These are phyloP conservation scores for Acleris emargana DNA, from an alignment of 2,888 invertebrate genomes.

Conservation along the genomic window DNA sequence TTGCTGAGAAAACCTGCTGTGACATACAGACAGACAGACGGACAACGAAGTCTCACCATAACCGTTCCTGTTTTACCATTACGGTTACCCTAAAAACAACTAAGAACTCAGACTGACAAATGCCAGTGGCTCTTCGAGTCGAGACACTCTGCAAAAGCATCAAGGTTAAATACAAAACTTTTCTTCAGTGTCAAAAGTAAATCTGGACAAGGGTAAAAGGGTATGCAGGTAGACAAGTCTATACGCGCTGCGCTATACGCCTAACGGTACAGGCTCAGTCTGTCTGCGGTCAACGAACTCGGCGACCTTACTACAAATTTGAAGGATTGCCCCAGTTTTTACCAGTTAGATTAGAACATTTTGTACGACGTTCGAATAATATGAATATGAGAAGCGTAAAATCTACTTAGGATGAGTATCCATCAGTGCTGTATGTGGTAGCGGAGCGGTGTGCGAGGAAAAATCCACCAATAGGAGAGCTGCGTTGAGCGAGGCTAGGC, in stretches of 20 bases:
- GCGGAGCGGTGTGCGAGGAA: too few relatives aligned
- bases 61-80: too few relatives aligned
- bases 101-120: neutral
- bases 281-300: constrained; percentile 74
- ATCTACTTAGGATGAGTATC: too few relatives aligned
- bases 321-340: constrained; percentile 71
- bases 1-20: too few relatives aligned
- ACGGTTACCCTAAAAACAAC: too few relatives aligned
- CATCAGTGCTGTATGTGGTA: too few relatives aligned
- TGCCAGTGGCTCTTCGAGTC: too few relatives aligned
- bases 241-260: constrained; percentile 52
- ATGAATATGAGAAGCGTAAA: too few relatives aligned
- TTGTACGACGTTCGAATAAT: constrained; percentile 1
- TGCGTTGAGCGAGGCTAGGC: too few relatives aligned
- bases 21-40: too few relatives aligned
- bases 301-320: constrained; percentile 73
- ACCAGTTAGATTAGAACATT: constrained; percentile 5
- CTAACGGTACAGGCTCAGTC: constrained; percentile 71
- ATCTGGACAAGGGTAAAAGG: constrained; percentile 20
- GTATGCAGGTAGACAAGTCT: constrained; percentile 48
- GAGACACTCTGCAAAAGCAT: neutral
- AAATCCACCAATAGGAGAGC: too few relatives aligned
- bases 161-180: neutral
- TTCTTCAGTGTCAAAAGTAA: neutral
- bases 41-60: too few relatives aligned